Percentiles rank a stretch among this genome's conserved stretches.
phyloP scores from a whole-genome alignment of 2,113 vertebrate genomes.

The Rhea americana region DNA sequence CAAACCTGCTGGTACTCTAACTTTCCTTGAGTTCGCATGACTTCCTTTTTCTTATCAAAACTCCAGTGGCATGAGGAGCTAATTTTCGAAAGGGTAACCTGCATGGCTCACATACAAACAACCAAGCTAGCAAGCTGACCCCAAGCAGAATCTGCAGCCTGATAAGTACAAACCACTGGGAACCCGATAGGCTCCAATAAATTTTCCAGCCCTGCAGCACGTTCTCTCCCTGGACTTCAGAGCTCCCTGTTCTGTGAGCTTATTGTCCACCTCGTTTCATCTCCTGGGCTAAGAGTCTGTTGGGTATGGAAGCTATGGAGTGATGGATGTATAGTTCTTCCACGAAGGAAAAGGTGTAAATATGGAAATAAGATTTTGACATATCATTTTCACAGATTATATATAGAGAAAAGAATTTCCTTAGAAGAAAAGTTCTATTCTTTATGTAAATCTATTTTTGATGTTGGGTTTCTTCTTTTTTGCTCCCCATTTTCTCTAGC shows the following conservation, averaged over 20 bases:
- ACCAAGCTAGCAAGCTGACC: conserved; percentile 74
- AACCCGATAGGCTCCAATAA: neutral
- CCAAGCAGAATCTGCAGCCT: conserved; percentile 69
- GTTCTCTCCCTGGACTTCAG: neutral
- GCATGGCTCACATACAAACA: conserved; percentile 88
- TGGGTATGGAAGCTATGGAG: conserved; percentile 56
- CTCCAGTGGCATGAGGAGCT: conserved; percentile 90
- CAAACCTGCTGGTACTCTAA: conserved; percentile 71
- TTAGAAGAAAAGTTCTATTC: conserved; percentile 69
- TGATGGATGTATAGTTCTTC: conserved; percentile 65
- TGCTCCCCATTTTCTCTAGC: conserved; percentile 72
- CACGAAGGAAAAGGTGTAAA: conserved; percentile 74
- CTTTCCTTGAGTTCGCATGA: conserved; percentile 79
- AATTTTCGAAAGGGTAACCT: conserved; percentile 83
- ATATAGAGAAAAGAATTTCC: conserved; percentile 74
- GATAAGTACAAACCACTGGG: neutral
- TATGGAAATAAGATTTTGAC: conserved; percentile 82
- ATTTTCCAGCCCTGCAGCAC: neutral
- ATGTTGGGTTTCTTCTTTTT: conserved; percentile 61
- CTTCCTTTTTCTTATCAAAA: conserved; percentile 73
- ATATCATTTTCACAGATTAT: conserved; percentile 81
- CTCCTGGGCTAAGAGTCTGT: conserved; percentile 50
- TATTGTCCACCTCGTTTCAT: neutral
- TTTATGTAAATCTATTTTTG: conserved; percentile 72
- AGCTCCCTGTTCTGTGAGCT: conserved; percentile 23